Base-by-base conservation (phyloP, 1,140 invertebrate genomes). In the Solenopsis fugax region DNA sequence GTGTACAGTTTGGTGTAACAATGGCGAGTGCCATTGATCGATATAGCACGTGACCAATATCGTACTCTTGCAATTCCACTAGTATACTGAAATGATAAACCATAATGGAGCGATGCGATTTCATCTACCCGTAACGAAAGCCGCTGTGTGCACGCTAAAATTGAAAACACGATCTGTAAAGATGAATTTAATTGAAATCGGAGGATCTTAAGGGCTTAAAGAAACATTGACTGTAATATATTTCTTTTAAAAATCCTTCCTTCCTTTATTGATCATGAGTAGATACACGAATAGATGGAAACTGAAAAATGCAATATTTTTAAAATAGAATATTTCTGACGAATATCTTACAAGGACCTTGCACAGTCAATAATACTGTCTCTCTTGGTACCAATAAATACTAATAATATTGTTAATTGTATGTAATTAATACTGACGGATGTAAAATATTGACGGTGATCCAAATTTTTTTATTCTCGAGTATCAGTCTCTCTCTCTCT, bases 1-100 rank as follows among this genome's bases (percentile, higher is more conserved):
- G 37, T 50, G 34, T 84, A 75, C 48, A 48, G 69, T 34, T 75
- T 41, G 50, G 1, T 54, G 29, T 50, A 71, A 85, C 88, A 62
- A 58, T 76, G 54, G 87, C 34, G 76, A 89, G 73, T 76, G 72
- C 81, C 48, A 89, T 76, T 89, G 88, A 76, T 69, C 84, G 84
- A 84, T 73, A 82, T 60, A 71, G 67, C 69, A 37, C n/a, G 69
- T 69, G 54, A 75, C 56, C 67, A 73, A 82, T 82, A 82, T 45
- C 80, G 56, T 58, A 71, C 37, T 80, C 13, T 34, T 84, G 29
- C 69, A 84, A 75, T 75, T 84, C 29, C 24, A 13, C 21, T 69
- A 37, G 45, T 84, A 84, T 24, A 73, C 52, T 75, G 69, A 84
- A 84, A 84, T 72, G 80, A 84, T 84, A 84, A 75, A 84, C 69